A percentile compares a stretch with the other conserved stretches of the same genome.
These are phyloP conservation scores for Nymphalis urticae DNA, from an alignment of 2,888 invertebrate genomes.

Conservation along the genomic window DNA sequence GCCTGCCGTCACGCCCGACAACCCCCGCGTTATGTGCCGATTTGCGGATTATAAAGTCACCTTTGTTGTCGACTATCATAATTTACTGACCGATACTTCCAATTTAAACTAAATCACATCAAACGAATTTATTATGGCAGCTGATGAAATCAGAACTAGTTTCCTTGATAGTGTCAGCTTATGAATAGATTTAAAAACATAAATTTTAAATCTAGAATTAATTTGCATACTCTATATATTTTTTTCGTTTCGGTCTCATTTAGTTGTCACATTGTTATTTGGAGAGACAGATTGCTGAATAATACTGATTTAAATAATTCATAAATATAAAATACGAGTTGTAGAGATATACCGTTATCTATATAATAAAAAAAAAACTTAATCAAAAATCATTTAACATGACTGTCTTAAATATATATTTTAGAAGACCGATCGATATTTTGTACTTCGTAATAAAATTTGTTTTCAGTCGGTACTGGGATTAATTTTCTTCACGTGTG, in stretches of 20 bases:
- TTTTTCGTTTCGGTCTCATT: slow-evolving; percentile 9
- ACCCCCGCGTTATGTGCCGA: slow-evolving; percentile 45
- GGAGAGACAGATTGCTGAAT: slow-evolving; percentile 2
- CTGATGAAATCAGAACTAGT: slow-evolving; percentile 31
- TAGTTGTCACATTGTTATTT: slow-evolving; percentile 8
- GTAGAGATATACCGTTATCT: background rate
- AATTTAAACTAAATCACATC: slow-evolving; percentile 35
- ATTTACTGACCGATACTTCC: slow-evolving; percentile 39
- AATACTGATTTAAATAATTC: background rate
- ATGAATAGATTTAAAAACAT: slow-evolving; percentile 21
- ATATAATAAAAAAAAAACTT: background rate
- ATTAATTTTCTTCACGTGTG: background rate
- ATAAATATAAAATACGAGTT: background rate
- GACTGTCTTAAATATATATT: background rate
- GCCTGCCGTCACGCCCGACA: slow-evolving; percentile 18
- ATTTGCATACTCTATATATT: slow-evolving; percentile 15
- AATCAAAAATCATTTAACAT: background rate
- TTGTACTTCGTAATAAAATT: no score
- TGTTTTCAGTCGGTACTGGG: background rate
- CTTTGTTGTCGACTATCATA: slow-evolving; percentile 45
- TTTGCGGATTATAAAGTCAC: slow-evolving; percentile 60
- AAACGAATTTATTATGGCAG: slow-evolving; percentile 33
- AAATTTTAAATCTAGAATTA: slow-evolving; percentile 24
- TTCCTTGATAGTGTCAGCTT: slow-evolving; percentile 23
- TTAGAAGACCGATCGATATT: no score